Conservation (phyloP, 2,888 invertebrate species). For the Apocheima hispidaria region DNA sequence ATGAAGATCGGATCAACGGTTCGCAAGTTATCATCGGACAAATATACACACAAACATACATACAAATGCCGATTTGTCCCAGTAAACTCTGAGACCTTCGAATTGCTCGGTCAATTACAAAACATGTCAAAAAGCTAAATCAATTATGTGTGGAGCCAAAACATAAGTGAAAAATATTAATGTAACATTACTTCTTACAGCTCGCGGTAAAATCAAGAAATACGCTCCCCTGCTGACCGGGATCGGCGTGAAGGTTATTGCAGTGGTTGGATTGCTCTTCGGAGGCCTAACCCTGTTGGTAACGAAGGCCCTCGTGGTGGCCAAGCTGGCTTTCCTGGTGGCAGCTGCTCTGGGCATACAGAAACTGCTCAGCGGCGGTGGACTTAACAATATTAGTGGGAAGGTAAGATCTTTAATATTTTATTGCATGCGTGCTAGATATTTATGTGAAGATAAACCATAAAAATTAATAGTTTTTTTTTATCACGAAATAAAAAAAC, state of each 20-base stretch:
- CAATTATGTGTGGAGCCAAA: too few species aligned
- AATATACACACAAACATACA: too few species aligned
- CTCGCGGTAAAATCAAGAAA: slow-evolving; percentile 92
- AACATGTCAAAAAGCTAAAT: too few species aligned
- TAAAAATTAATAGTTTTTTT: too few species aligned
- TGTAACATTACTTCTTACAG: slow-evolving; percentile 69
- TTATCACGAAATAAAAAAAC: too few species aligned
- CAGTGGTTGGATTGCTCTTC: slow-evolving; percentile 89
- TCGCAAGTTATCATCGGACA: too few species aligned
- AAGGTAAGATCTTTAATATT: slow-evolving; percentile 59
- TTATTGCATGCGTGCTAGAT: not conserved
- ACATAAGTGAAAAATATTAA: not conserved
- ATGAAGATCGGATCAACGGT: too few species aligned
- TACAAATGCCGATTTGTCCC: too few species aligned
- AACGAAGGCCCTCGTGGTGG: slow-evolving; percentile 91
- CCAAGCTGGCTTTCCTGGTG: slow-evolving; percentile 91
- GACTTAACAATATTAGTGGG: slow-evolving; percentile 72
- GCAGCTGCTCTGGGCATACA: slow-evolving; percentile 90
- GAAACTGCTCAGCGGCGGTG: slow-evolving; percentile 87
- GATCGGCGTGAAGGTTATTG: slow-evolving; percentile 90
- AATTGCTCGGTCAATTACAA: too few species aligned
- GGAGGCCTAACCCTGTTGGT: slow-evolving; percentile 91
- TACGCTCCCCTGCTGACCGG: slow-evolving; percentile 89
- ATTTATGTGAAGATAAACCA: too few species aligned
- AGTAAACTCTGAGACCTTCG: too few species aligned